Conservation (phyloP, 1,140 invertebrate genomes). For the Campoletis sonorensis region DNA sequence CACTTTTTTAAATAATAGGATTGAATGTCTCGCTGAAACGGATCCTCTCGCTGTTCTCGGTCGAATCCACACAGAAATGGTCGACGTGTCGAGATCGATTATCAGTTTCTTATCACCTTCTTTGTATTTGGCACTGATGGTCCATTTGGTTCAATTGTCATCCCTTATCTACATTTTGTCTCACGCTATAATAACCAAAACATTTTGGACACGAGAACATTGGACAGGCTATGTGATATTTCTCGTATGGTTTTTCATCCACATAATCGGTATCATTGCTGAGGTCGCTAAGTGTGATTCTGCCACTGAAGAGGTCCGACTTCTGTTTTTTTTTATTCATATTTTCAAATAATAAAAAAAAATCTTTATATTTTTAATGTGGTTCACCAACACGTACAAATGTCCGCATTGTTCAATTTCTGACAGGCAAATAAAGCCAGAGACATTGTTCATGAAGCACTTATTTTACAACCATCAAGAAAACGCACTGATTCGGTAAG, state of each 20-base stretch:
- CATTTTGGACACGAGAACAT: not conserved
- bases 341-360: not conserved
- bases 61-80: not conserved
- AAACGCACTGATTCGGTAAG: not conserved
- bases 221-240: not conserved
- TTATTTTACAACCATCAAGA: not conserved
- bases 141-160: conserved; percentile 5
- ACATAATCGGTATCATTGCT: not conserved
- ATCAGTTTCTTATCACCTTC: not conserved
- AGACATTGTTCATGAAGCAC: conserved; percentile 26
- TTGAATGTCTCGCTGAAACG: not conserved
- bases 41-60: not conserved
- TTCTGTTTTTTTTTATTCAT: not conserved
- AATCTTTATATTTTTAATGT: not conserved
- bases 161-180: conserved; percentile 3
- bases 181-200: not conserved
- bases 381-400: too few species aligned
- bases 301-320: not conserved
- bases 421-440: conserved; percentile 19
- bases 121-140: conserved; percentile 10
- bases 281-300: not conserved
- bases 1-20: not conserved
- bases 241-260: not conserved
- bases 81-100: not conserved
- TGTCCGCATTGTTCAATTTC: not conserved